Base-by-base conservation (phyloP, 2,888 invertebrate species). In the Carterocephalus palaemon region DNA sequence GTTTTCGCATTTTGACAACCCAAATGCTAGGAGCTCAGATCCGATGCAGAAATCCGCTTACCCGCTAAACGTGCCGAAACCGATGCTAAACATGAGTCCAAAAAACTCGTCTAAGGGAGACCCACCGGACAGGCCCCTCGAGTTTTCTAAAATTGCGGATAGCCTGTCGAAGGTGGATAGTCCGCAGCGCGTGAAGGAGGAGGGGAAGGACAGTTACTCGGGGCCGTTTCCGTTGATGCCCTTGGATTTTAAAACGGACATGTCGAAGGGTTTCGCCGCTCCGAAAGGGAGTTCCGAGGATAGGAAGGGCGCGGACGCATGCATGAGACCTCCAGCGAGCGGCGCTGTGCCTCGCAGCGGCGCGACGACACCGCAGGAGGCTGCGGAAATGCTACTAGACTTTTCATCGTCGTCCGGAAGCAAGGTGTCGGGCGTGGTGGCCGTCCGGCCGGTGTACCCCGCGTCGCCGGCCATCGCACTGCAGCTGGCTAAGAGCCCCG, bases 401-500 rank as follows among this genome's bases (percentile, higher is more conserved):
- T 92, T 91, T 63, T 91, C 92, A 0, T 85, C 90, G 7, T 83
- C 88, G 6, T 88, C 89, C 1, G 89, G 89, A 19, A 89, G 88
- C 51, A 85, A 89, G 52, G 85, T 88, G 13, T 88, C 88, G 2
- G 86, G 85, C 1, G 64, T 89, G 59, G 79, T 86, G 32, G 87
- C 89, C 2, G 89, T 90, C 47, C 71, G 90, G 46, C 88, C 89
- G 0, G 88, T 90, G 55, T 88, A 87, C 54, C 88, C 89, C 17
- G 73, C 84, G n/a, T 91, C 92, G 46, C 92, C 93, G 3, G 91
- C 92, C 2, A 89, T 93, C 31, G 92, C 92, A 45, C 89, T 94
- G 56, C 93, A 92, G 68, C 90, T 94, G 51, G 92, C 94, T 28
- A 93, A 93, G 67, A 92, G 93, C 42, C 93, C 93, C 2, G 92